A percentile compares a stretch with the other conserved stretches of the same genome.
These are phyloP conservation scores for Acanthosoma haemorrhoidale DNA, from an alignment of 2,888 invertebrate genomes.

Conservation along the genomic window DNA sequence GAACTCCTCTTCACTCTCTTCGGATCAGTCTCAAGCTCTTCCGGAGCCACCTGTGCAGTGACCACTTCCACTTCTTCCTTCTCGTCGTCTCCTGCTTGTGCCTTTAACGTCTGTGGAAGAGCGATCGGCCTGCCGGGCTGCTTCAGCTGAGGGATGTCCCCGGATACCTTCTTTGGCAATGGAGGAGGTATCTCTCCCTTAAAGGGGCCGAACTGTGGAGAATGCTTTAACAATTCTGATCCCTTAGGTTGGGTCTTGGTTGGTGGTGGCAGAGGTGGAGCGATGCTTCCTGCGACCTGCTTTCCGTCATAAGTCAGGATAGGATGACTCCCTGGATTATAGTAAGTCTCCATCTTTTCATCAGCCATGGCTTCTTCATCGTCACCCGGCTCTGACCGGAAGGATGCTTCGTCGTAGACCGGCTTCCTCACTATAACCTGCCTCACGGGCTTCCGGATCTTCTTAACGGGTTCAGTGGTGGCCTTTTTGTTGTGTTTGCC, in stretches of 20 bases:
- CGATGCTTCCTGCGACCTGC: slow-evolving; percentile 60
- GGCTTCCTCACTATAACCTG: slow-evolving; percentile 38
- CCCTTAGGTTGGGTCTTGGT: slow-evolving; percentile 17
- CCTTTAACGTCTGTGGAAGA: slow-evolving; percentile 28
- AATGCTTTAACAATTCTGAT: slow-evolving; percentile 50
- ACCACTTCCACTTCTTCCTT: slow-evolving; percentile 42
- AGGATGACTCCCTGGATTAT: slow-evolving; percentile 54
- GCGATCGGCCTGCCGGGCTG: slow-evolving; percentile 23
- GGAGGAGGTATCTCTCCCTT: slow-evolving; percentile 66
- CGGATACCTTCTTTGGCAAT: slow-evolving; percentile 49
- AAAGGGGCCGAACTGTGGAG: slow-evolving; percentile 70
- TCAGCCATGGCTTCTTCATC: slow-evolving; percentile 65
- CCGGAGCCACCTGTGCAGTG: slow-evolving; percentile 42
- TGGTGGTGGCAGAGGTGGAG: slow-evolving; percentile 32
- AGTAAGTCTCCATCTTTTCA: slow-evolving; percentile 65
- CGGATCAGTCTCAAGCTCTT: slow-evolving; percentile 38
- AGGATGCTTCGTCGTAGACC: slow-evolving; percentile 36
- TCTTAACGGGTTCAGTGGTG: slow-evolving; percentile 37
- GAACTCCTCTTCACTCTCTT: slow-evolving; percentile 37
- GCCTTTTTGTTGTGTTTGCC: slow-evolving; percentile 44
- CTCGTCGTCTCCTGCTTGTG: slow-evolving; percentile 39
- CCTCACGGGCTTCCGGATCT: slow-evolving; percentile 37
- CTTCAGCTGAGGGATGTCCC: slow-evolving; percentile 41
- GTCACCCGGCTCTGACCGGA: slow-evolving; percentile 41
- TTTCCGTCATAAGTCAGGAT: slow-evolving; percentile 73